Percentiles rank a stretch among this genome's conserved stretches.
Conservation (phyloP, 1,140 invertebrate species). For the Prorops nasuta region DNA sequence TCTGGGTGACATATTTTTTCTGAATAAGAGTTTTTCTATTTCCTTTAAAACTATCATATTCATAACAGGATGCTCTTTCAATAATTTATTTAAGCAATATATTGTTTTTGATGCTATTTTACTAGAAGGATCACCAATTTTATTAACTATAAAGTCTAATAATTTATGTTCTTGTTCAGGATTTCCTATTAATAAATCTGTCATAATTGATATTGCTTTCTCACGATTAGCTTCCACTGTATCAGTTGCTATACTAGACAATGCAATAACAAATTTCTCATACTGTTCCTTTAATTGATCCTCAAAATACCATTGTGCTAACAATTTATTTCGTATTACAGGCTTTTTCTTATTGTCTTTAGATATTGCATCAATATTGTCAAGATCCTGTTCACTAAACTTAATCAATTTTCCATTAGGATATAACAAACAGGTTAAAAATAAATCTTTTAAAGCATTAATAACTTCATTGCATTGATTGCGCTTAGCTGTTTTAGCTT, state of each 20-base stretch:
- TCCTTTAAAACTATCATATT: conserved; percentile 83
- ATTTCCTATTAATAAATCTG: conserved; percentile 76
- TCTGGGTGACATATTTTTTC: conserved; percentile 77
- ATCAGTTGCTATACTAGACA: conserved; percentile 67
- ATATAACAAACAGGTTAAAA: conserved; percentile 73
- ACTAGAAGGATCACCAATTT: conserved; percentile 88
- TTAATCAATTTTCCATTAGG: conserved; percentile 68
- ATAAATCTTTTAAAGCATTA: conserved; percentile 75
- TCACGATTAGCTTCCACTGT: conserved; percentile 77
- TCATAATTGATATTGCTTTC: conserved; percentile 76
- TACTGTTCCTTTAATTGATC: conserved; percentile 79
- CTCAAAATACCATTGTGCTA: conserved; percentile 77
- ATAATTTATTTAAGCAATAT: conserved; percentile 80
- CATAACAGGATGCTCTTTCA: conserved; percentile 90
- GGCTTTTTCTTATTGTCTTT: conserved; percentile 51
- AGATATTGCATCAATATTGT: conserved; percentile 55
- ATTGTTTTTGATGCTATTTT: conserved; percentile 85
- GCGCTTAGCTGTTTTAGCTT: conserved; percentile 80
- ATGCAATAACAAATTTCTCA: conserved; percentile 65
- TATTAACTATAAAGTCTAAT: conserved; percentile 84
- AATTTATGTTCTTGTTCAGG: conserved; percentile 88
- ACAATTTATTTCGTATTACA: conserved; percentile 46
- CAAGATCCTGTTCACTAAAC: conserved; percentile 70
- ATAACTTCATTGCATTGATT: conserved; percentile 71
- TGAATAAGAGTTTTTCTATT: conserved; percentile 86